phyloP scores from a whole-genome alignment of 2,113 vertebrate genomes.

The Gadus chalcogrammus region DNA sequence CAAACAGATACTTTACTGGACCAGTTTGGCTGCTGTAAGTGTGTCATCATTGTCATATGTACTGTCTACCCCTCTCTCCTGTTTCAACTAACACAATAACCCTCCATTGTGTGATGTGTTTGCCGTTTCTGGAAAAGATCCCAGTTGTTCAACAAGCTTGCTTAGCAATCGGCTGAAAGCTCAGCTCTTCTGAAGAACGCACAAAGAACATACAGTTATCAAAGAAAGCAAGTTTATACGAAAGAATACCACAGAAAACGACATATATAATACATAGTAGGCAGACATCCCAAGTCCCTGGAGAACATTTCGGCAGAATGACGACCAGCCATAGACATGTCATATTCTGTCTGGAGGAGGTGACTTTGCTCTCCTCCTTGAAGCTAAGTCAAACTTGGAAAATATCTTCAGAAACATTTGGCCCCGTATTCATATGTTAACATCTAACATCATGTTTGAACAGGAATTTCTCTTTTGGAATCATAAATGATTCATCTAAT shows the following conservation, averaged over 20 bases:
- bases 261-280: too few species aligned
- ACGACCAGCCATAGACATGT: constrained; percentile 57
- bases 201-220: too few species aligned
- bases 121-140: too few species aligned
- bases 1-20: constrained; percentile 3
- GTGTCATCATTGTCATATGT: neutral
- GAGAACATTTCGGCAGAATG: too few species aligned
- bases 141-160: too few species aligned
- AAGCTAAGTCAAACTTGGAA: constrained; percentile 58
- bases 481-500: constrained; percentile 74
- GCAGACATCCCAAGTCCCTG: too few species aligned
- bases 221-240: too few species aligned
- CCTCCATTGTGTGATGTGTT: neutral
- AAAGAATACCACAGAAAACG: too few species aligned
- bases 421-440: constrained; percentile 65
- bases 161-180: too few species aligned
- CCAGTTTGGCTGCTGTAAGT: neutral
- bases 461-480: constrained; percentile 46
- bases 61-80: neutral
- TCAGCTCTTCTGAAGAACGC: too few species aligned
- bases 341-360: constrained; percentile 39
- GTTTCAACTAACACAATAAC: constrained; percentile 8
- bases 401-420: constrained; percentile 71
- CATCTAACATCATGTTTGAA: constrained; percentile 65
- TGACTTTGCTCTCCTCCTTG: constrained; percentile 40